These are phyloP conservation scores for Rhyzopertha dominica DNA, from an alignment of 1,140 invertebrate species.

Conservation along the genomic window DNA sequence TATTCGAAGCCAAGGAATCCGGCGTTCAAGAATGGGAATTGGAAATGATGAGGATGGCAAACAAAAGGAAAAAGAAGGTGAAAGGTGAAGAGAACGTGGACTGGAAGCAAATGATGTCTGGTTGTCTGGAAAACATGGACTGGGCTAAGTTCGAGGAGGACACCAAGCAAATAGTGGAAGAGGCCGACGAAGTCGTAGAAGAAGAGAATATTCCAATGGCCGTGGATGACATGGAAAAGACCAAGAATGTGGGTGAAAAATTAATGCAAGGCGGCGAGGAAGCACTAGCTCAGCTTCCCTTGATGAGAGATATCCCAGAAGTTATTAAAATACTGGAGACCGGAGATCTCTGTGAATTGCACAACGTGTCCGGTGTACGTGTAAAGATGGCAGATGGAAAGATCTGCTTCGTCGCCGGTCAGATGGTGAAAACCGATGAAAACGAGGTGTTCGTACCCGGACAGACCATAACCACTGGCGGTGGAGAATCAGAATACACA, in stretches of 20 bases:
- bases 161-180: constrained; percentile 43
- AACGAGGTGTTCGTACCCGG: constrained; percentile 66
- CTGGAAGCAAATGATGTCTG: constrained; percentile 38
- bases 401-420: constrained; percentile 49
- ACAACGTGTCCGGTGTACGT: constrained; percentile 59
- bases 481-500: constrained; percentile 58
- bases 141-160: constrained; percentile 46
- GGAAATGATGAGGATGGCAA: constrained; percentile 41
- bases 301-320: constrained; percentile 56
- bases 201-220: constrained; percentile 46
- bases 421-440: constrained; percentile 60
- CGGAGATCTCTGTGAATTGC: constrained; percentile 54
- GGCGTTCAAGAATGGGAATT: constrained; percentile 55
- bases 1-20: constrained; percentile 72
- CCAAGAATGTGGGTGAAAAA: constrained; percentile 52
- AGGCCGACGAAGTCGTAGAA: constrained; percentile 35
- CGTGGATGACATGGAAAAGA: constrained; percentile 51
- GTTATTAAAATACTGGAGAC: constrained; percentile 59
- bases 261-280: constrained; percentile 50
- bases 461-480: constrained; percentile 62
- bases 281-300: constrained; percentile 52
- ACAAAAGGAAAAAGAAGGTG: constrained; percentile 42
- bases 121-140: constrained; percentile 40
- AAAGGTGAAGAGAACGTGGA: constrained; percentile 43
- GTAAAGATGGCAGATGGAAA: constrained; percentile 57